Base-by-base conservation (phyloP, 2,888 invertebrate genomes). In the Linnaemya tessellans region DNA sequence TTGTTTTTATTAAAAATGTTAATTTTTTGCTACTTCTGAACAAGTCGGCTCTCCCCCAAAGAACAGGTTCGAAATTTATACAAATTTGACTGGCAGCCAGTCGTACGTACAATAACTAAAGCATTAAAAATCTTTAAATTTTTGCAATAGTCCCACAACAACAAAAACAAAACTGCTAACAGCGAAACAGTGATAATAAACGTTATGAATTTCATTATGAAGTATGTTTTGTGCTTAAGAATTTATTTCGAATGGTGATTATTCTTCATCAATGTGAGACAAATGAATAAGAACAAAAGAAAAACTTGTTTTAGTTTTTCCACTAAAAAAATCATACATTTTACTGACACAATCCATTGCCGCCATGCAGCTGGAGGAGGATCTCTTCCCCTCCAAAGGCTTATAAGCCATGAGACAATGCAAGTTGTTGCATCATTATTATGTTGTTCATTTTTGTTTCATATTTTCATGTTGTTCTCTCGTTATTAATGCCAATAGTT, bases 361-460 rank as follows among this genome's bases (percentile, higher is more conserved):
- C 79, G 79, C 54, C 79, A 56, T 46, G 38, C 64, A 71, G 18
- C 64, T 71, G 54, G 54, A 46, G 13, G 43, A 49, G 25, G 20
- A 49, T 18, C 35, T 49, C 25, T 22, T 5, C 51, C 20, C n/a
- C 25, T 2, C n/a, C 49, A n/a, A 7, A n/a, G 13, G 15, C 30
- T 18, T 49, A 8, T 49, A 18, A 1, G 5, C 18, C 41, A 60
- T n/a, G 15, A 30, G 22, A 56, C 68, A 60, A 30, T 54, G 62
- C 11, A 41, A n/a, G 43, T 41, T 5, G 51, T 18, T 46, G 43
- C 49, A 60, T 25, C 58, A 58, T 22, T 30, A 38, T 70, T 11
- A 64, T 80, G 62, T 68, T 81, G 62, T 77, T 54, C n/a, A 46
- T 84, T 71, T 71, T 84, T 51, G 71, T 87, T 73, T 25, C 3